Evolutionary conservation across 2,797 vertebrate genomes (phyloP).

Genomic region (Spheniscus humboldti): DNA sequence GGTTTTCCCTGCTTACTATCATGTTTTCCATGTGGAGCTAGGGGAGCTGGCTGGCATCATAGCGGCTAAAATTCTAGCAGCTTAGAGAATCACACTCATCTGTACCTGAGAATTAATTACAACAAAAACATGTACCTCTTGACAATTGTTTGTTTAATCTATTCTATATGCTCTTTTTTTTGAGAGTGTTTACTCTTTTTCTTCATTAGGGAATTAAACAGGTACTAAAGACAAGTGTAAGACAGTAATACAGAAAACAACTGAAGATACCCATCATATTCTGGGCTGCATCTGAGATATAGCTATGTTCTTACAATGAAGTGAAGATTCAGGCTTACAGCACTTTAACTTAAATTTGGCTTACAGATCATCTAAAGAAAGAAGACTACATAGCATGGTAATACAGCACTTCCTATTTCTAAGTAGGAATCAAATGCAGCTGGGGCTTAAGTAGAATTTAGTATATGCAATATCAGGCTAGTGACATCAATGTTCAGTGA

Average conservation of each 20-base stretch:
- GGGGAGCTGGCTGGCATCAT: neutral
- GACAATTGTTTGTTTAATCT: constrained; percentile 9
- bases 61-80: constrained; percentile 1
- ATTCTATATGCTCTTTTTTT: neutral
- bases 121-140: neutral
- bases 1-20: neutral
- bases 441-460: neutral
- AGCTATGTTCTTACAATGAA: neutral
- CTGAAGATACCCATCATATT: neutral
- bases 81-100: neutral
- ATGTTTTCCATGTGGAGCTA: neutral
- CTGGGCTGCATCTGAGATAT: neutral
- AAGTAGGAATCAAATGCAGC: neutral
- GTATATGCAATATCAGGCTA: neutral
- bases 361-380: neutral
- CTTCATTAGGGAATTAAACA: neutral
- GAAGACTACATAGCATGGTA: neutral
- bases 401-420: neutral
- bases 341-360: neutral
- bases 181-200: neutral
- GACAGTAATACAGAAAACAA: neutral
- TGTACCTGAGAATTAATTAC: neutral
- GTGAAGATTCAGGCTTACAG: neutral
- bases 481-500: neutral
- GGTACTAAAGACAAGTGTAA: neutral